phyloP scores from a whole-genome alignment of 2,888 invertebrate species.

The Silvanus unidentatus region DNA sequence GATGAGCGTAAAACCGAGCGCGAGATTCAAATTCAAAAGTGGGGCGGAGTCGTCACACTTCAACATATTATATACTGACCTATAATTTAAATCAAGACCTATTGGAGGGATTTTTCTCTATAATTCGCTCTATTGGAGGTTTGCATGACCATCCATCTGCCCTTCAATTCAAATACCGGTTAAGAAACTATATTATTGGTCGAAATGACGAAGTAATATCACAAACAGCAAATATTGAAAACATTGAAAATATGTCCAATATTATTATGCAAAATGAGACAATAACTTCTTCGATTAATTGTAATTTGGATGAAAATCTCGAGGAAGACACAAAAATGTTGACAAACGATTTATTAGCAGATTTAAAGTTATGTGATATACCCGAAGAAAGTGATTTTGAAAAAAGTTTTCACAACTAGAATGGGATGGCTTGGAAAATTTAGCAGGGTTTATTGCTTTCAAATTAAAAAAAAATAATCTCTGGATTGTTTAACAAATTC shows the following conservation, averaged over 20 bases:
- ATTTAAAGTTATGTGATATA: neutral
- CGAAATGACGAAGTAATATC: constrained; percentile 20
- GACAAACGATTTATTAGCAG: neutral
- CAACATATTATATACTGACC: constrained; percentile 15
- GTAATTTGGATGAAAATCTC: neutral
- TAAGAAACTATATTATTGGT: constrained; percentile 13
- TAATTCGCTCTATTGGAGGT: constrained; percentile 18
- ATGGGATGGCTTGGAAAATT: constrained; percentile 24
- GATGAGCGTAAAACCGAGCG: too few species aligned
- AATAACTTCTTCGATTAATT: neutral
- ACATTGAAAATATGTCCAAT: too few species aligned
- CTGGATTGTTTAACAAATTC: constrained; percentile 15
- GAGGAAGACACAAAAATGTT: neutral
- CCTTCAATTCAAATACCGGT: constrained; percentile 21
- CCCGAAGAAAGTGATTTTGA: neutral
- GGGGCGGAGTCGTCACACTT: too few species aligned
- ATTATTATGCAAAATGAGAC: too few species aligned
- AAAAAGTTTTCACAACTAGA: neutral
- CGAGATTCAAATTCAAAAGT: too few species aligned
- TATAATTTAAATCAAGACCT: constrained; percentile 16
- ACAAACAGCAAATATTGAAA: constrained; percentile 14
- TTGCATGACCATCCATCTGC: constrained; percentile 20
- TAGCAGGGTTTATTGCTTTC: constrained; percentile 22
- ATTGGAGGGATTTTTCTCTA: constrained; percentile 17
- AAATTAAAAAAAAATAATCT: constrained; percentile 18